Conservation (phyloP, 2,888 invertebrate genomes). For the Halictus quadricinctus region DNA sequence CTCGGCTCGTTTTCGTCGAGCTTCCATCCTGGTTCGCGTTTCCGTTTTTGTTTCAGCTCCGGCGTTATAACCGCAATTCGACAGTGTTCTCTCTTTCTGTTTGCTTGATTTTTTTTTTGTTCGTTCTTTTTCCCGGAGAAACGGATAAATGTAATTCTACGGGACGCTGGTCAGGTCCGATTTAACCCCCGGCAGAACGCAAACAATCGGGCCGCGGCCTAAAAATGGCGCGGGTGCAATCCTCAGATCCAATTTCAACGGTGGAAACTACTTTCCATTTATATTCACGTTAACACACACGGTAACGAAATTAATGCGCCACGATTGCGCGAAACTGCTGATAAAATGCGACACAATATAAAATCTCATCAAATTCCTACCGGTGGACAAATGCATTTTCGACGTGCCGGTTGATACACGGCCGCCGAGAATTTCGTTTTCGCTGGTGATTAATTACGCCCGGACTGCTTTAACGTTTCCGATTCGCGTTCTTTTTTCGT, state of each 20-base stretch:
- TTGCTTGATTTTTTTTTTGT: not conserved
- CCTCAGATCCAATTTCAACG: slow-evolving; percentile 42
- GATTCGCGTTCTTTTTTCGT: not conserved
- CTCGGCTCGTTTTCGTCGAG: not conserved
- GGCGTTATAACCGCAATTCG: not conserved
- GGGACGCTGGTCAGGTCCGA: too few species aligned
- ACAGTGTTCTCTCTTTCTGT: not conserved
- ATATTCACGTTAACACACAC: slow-evolving; percentile 51
- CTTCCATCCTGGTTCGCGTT: not conserved
- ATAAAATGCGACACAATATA: slow-evolving; percentile 49
- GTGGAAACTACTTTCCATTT: slow-evolving; percentile 45
- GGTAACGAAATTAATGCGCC: slow-evolving; percentile 49
- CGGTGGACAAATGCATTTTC: slow-evolving; percentile 46
- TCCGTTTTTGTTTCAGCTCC: not conserved
- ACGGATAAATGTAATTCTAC: slow-evolving; percentile 22
- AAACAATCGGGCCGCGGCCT: slow-evolving; percentile 13
- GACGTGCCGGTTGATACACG: slow-evolving; percentile 25
- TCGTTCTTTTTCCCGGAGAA: not conserved
- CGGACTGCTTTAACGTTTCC: slow-evolving; percentile 42
- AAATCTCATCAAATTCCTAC: slow-evolving; percentile 57
- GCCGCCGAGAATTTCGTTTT: slow-evolving; percentile 30
- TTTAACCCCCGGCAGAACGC: not conserved
- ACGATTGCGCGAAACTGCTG: slow-evolving; percentile 47
- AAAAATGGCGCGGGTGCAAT: slow-evolving; percentile 38
- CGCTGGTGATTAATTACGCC: slow-evolving; percentile 44